These are phyloP conservation scores for Stratiomys singularior DNA, from an alignment of 2,888 invertebrate species.

Conservation along the genomic window DNA sequence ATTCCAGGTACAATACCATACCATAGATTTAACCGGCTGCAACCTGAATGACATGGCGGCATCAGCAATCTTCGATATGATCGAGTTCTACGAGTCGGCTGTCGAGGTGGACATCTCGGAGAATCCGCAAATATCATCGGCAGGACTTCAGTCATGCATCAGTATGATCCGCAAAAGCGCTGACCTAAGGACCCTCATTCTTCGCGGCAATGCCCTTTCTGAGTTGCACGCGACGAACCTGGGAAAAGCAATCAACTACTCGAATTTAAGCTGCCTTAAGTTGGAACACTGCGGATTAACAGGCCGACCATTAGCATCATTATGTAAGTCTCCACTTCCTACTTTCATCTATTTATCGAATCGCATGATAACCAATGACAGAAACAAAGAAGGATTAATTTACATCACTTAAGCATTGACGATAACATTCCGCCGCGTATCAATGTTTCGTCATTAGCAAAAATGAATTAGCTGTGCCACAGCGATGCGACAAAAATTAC, in stretches of 20 bases:
- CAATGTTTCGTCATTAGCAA: not conserved
- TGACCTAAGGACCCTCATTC: conserved; percentile 61
- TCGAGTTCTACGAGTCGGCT: conserved; percentile 91
- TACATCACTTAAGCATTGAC: no score
- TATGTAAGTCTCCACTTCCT: conserved; percentile 70
- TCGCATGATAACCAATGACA: no score
- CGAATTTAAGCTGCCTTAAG: conserved; percentile 78
- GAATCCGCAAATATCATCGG: conserved; percentile 77
- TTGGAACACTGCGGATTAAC: conserved; percentile 80
- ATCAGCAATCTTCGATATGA: conserved; percentile 88
- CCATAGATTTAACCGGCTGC: conserved; percentile 64
- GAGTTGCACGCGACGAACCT: conserved; percentile 71
- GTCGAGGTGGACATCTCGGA: conserved; percentile 79
- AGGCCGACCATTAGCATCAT: conserved; percentile 77
- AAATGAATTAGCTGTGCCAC: not conserved
- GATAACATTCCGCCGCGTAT: not conserved
- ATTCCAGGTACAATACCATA: conserved; percentile 63
- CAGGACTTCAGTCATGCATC: conserved; percentile 85
- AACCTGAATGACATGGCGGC: conserved; percentile 68
- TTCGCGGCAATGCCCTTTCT: conserved; percentile 63
- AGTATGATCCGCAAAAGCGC: conserved; percentile 64
- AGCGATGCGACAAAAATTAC: no score
- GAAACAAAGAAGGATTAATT: not conserved
- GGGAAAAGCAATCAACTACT: conserved; percentile 77
- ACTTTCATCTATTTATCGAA: no score